phyloP scores from a whole-genome alignment of 2,888 invertebrate genomes.

The Oscheius sp. region DNA sequence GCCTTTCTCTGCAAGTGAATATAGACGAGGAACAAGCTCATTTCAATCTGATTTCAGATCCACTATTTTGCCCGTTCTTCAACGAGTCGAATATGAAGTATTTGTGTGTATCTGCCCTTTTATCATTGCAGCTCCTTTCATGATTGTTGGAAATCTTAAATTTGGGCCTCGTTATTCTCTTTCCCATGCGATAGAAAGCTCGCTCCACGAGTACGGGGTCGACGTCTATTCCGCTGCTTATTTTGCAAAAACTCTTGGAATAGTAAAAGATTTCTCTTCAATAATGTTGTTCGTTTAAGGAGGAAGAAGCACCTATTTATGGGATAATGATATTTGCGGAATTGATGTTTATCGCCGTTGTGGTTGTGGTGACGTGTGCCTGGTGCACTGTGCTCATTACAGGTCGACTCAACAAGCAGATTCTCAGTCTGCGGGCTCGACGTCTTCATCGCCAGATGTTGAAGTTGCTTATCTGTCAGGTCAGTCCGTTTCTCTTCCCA shows the following conservation, averaged over 20 bases:
- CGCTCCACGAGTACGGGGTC: not conserved
- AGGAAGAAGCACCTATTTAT: not conserved
- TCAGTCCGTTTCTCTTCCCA: not conserved
- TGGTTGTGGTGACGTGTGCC: not conserved
- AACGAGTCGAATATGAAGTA: constrained; percentile 8
- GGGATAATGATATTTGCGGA: constrained; percentile 4
- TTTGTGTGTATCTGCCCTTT: constrained; percentile 5
- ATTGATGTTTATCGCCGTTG: not conserved
- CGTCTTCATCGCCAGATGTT: constrained; percentile 13
- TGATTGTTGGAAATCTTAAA: constrained; percentile 11
- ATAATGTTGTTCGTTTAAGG: not conserved
- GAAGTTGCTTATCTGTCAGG: constrained; percentile 13
- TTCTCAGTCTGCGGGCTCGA: constrained; percentile 8
- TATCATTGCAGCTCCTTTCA: constrained; percentile 12
- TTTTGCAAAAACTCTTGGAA: constrained; percentile 15
- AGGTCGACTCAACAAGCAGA: constrained; percentile 8
- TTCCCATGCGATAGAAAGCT: not conserved
- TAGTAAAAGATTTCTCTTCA: not conserved
- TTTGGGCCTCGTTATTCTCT: not conserved
- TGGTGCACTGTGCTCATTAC: constrained; percentile 14
- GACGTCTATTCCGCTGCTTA: constrained; percentile 14
- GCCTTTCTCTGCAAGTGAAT: constrained; percentile 20
- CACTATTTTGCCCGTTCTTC: not conserved
- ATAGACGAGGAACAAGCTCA: not conserved
- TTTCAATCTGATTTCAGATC: not conserved